phyloP scores from a whole-genome alignment of 2,797 vertebrate genomes.

The Halcyon smyrnensis region DNA sequence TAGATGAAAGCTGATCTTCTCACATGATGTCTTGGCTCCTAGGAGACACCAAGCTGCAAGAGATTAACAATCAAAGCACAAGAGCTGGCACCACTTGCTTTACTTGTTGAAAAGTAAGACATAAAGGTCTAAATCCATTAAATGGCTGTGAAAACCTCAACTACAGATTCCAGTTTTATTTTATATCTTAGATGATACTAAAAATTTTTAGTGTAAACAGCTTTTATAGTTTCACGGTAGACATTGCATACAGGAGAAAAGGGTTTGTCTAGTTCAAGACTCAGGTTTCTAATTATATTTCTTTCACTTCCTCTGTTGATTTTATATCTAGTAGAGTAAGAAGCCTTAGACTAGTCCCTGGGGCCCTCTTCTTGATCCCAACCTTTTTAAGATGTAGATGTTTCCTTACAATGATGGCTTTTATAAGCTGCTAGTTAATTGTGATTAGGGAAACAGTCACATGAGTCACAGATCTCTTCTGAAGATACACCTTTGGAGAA shows the following conservation, averaged over 20 bases:
- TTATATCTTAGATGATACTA: not conserved
- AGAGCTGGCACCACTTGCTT: not conserved
- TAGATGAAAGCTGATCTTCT: not conserved
- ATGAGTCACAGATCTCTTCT: not conserved
- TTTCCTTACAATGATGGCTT: not conserved
- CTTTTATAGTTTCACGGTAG: not conserved
- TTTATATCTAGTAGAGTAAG: not conserved
- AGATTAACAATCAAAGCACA: not conserved
- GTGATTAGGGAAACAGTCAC: not conserved
- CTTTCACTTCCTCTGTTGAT: slow-evolving; percentile 25
- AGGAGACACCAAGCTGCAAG: not conserved
- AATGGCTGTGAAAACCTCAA: not conserved
- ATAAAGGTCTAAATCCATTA: not conserved
- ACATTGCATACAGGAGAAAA: not conserved
- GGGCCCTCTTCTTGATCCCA: not conserved
- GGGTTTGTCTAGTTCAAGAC: not conserved
- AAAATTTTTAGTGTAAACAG: not conserved
- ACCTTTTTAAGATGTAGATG: not conserved
- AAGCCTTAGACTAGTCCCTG: not conserved
- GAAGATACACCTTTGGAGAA: not conserved
- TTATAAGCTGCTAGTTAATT: not conserved
- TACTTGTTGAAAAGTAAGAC: not conserved
- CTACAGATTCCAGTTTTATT: not conserved
- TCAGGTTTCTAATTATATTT: slow-evolving; percentile 23
- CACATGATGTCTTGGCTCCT: not conserved